phyloP scores from a whole-genome alignment of 1,140 invertebrate species.

The Charaxes varanes region DNA sequence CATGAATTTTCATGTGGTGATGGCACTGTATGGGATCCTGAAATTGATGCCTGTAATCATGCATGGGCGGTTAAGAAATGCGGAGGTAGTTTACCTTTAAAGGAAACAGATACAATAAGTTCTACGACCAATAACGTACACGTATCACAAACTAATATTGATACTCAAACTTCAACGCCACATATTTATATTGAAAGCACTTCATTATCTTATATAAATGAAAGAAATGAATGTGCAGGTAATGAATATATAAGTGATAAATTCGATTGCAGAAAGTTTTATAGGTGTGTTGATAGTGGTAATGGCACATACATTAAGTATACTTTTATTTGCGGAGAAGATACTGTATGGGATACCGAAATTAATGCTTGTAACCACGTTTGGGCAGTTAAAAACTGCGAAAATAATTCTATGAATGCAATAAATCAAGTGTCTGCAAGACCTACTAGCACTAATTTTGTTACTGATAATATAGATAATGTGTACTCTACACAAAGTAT shows the following conservation, averaged over 20 bases:
- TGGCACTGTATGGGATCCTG: slow-evolving; percentile 57
- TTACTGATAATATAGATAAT: slow-evolving; percentile 6
- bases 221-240: slow-evolving; percentile 43
- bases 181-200: slow-evolving; percentile 15
- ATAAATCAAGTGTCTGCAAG: slow-evolving; percentile 4
- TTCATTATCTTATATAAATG: slow-evolving; percentile 5
- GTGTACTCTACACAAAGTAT: background rate
- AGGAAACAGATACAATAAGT: slow-evolving; percentile 12
- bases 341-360: slow-evolving; percentile 79
- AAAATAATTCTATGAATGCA: slow-evolving; percentile 9
- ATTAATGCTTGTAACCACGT: slow-evolving; percentile 78
- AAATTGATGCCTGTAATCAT: slow-evolving; percentile 47
- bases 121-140: slow-evolving; percentile 14
- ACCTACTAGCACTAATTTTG: slow-evolving; percentile 4
- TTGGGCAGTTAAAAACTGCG: slow-evolving; percentile 70
- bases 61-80: slow-evolving; percentile 37
- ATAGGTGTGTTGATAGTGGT: slow-evolving; percentile 79
- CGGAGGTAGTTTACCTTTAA: slow-evolving; percentile 15
- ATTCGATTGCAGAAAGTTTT: slow-evolving; percentile 80
- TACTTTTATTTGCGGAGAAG: slow-evolving; percentile 78
- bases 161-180: slow-evolving; percentile 11
- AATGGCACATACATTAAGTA: slow-evolving; percentile 75
- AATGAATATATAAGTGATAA: slow-evolving; percentile 76
- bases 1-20: slow-evolving; percentile 79
- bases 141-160: slow-evolving; percentile 12